phyloP scores from a whole-genome alignment of 1,140 invertebrate genomes.

The Micrasema minimum region DNA sequence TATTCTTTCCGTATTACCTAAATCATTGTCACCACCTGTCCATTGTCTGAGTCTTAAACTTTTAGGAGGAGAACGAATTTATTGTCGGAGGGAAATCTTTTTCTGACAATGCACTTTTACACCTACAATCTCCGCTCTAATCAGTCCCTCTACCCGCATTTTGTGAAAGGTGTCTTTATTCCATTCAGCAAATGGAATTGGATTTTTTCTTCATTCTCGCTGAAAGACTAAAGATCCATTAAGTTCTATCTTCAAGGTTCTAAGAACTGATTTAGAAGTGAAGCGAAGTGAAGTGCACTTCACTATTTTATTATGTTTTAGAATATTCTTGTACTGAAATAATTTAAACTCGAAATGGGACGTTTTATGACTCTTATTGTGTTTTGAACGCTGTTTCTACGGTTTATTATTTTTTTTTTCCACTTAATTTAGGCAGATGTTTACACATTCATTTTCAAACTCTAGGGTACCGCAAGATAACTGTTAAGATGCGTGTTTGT shows the following conservation, averaged over 20 bases:
- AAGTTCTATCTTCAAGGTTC: conserved; percentile 12
- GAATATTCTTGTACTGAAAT: conserved; percentile 12
- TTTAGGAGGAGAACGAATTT: conserved; percentile 13
- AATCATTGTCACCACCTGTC: conserved; percentile 22
- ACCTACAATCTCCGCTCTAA: conserved; percentile 31
- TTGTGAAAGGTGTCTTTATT: conserved; percentile 20
- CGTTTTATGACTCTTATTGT: too few species aligned
- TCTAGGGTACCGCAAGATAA: too few species aligned
- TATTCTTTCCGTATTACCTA: conserved; percentile 11
- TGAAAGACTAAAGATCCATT: conserved; percentile 12
- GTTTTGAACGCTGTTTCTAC: conserved; percentile 8
- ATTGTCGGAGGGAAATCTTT: conserved; percentile 8
- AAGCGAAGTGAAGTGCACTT: conserved; percentile 15
- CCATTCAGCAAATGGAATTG: conserved; percentile 9
- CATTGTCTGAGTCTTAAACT: conserved; percentile 3
- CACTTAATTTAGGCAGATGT: too few species aligned
- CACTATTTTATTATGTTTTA: conserved; percentile 28
- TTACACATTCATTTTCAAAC: too few species aligned
- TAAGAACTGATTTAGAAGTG: neutral
- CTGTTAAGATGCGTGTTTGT: too few species aligned
- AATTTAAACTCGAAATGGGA: too few species aligned
- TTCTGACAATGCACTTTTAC: conserved; percentile 27
- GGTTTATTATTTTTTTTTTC: conserved; percentile 22
- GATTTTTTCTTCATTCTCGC: conserved; percentile 8
- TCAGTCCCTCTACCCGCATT: conserved; percentile 24